These are phyloP conservation scores for Sceloporus tristichus DNA, from an alignment of 2,113 vertebrate genomes.

Conservation along the genomic window DNA sequence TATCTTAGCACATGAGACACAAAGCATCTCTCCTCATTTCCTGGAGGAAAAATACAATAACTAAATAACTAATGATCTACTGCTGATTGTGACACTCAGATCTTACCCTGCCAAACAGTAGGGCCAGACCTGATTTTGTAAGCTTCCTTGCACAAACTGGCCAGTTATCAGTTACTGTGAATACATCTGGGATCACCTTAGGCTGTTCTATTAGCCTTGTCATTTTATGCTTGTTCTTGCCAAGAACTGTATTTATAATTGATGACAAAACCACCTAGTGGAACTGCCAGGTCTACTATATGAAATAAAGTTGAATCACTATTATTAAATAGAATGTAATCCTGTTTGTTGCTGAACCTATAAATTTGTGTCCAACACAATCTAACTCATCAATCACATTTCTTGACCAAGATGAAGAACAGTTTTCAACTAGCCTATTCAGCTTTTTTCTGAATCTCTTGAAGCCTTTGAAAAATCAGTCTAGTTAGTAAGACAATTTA, in stretches of 20 bases:
- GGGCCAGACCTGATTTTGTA: not conserved
- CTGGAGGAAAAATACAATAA: not conserved
- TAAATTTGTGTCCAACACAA: slow-evolving; percentile 38
- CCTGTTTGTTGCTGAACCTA: slow-evolving; percentile 38
- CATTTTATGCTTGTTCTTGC: not conserved
- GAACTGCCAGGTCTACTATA: slow-evolving; percentile 32
- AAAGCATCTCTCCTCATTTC: not conserved
- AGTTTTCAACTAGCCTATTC: slow-evolving; percentile 31
- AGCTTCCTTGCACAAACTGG: not conserved
- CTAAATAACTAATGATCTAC: not conserved
- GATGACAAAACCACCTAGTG: slow-evolving; percentile 25
- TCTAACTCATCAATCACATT: slow-evolving; percentile 41
- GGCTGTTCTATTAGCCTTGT: not conserved
- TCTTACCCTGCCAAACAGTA: not conserved
- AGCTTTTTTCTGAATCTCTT: not conserved
- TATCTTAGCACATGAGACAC: not conserved
- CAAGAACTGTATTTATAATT: slow-evolving; percentile 11
- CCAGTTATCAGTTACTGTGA: not conserved
- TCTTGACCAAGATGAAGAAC: slow-evolving; percentile 36
- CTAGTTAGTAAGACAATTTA: slow-evolving; percentile 21
- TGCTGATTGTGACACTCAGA: not conserved
- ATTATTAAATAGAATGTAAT: slow-evolving; percentile 35
- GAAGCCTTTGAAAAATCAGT: slow-evolving; percentile 22
- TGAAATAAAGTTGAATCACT: slow-evolving; percentile 33
- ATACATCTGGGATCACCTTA: not conserved